Evolutionary conservation across 1,140 invertebrate genomes (phyloP).

Genomic region (Solenopsis fugax): DNA sequence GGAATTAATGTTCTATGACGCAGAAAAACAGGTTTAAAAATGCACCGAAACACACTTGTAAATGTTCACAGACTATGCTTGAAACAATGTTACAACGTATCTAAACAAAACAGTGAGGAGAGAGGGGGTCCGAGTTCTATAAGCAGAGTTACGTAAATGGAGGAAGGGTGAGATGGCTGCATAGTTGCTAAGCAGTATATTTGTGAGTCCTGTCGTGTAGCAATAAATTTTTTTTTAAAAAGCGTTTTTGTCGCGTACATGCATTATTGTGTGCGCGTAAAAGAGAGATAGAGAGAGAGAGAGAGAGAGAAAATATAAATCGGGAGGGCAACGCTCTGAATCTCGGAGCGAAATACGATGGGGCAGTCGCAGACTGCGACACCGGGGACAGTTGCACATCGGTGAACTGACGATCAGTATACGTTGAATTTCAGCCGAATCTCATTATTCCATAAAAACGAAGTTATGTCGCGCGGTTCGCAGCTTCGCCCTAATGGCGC

Average conservation of each 20-base stretch:
- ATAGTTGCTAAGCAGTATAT: slow-evolving; percentile 68
- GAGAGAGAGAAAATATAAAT: slow-evolving; percentile 20
- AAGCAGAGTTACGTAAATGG: background rate
- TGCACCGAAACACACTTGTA: slow-evolving; percentile 69
- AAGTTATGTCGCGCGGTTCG: slow-evolving; percentile 40
- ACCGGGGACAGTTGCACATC: background rate
- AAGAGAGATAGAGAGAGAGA: background rate
- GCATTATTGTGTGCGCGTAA: slow-evolving; percentile 56
- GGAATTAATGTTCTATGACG: slow-evolving; percentile 66
- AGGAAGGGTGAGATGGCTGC: background rate
- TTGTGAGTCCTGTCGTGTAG: slow-evolving; percentile 68
- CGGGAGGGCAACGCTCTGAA: slow-evolving; percentile 53
- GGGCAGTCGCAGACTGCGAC: background rate
- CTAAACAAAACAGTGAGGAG: slow-evolving; percentile 37
- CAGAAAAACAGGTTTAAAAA: slow-evolving; percentile 66
- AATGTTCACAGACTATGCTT: slow-evolving; percentile 68
- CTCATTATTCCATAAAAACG: slow-evolving; percentile 42
- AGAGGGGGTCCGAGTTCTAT: background rate
- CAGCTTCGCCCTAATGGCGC: slow-evolving; percentile 52
- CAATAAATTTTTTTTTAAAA: slow-evolving; percentile 80
- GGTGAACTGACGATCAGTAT: slow-evolving; percentile 42
- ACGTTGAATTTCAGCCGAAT: slow-evolving; percentile 34
- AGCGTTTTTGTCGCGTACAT: slow-evolving; percentile 76
- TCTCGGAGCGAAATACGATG: slow-evolving; percentile 65
- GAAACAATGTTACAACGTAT: slow-evolving; percentile 40